Evolutionary conservation across 2,888 invertebrate species (phyloP).

Genomic region (Serrognathus titanus): DNA sequence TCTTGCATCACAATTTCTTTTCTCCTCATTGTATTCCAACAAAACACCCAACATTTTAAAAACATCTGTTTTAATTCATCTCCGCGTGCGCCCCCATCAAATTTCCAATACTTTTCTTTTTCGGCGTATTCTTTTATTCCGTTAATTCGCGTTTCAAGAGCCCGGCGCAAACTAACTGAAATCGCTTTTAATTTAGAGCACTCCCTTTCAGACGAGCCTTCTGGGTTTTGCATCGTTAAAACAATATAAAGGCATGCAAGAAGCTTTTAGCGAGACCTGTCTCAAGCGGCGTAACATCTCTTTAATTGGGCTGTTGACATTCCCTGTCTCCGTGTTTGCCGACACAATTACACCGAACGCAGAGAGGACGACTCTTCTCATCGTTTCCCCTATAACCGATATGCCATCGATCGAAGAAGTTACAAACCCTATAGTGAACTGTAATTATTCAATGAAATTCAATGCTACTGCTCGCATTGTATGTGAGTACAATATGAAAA

Average conservation of each 20-base stretch:
- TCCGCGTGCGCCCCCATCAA: neutral
- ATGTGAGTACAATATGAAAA: no score
- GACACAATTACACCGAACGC: constrained; percentile 18
- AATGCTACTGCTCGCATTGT: no score
- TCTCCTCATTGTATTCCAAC: no score
- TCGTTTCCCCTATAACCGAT: neutral
- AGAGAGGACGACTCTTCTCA: neutral
- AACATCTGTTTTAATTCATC: no score
- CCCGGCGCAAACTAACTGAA: neutral
- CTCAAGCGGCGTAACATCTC: constrained; percentile 34
- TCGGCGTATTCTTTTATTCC: neutral
- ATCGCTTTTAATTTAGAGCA: neutral
- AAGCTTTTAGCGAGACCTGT: constrained; percentile 12
- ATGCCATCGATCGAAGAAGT: no score
- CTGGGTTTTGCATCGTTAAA: constrained; percentile 20
- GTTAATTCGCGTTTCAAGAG: neutral
- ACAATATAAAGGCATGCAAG: constrained; percentile 19
- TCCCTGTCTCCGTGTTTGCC: constrained; percentile 21
- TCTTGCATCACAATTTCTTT: no score
- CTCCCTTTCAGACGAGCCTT: constrained; percentile 14
- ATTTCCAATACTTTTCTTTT: neutral
- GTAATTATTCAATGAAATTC: no score
- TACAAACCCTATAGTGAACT: no score
- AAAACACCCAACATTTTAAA: no score
- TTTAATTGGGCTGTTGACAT: constrained; percentile 42